phyloP scores from a whole-genome alignment of 1,140 invertebrate genomes.

The Penaeus japonicus region DNA sequence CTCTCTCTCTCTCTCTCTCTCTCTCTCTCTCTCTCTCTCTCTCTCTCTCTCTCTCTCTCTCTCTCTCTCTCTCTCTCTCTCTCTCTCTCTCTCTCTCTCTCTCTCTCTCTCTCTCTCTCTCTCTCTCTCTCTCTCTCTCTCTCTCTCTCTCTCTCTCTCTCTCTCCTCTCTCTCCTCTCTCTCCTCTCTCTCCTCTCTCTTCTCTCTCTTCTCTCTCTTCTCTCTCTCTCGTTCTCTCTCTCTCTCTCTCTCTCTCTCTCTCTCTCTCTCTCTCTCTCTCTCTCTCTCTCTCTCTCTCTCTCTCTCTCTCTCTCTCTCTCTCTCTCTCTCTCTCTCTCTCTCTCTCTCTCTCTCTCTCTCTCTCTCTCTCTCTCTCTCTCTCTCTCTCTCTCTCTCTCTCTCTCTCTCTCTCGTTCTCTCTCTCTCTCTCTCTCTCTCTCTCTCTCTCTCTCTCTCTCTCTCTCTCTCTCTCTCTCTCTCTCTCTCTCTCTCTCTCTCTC shows the following conservation, averaged over 20 bases:
- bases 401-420: too few relatives aligned
- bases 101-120: too few relatives aligned
- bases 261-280: not conserved
- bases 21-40: too few relatives aligned
- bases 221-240: not conserved
- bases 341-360: slow-evolving; percentile 16
- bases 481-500: not conserved
- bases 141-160: not conserved
- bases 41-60: too few relatives aligned
- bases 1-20: too few relatives aligned
- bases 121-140: not conserved
- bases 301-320: not conserved
- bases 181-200: not conserved
- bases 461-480: not conserved
- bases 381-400: not conserved
- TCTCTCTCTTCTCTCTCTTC: not conserved
- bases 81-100: too few relatives aligned
- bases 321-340: not conserved
- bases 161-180: not conserved
- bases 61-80: too few relatives aligned
- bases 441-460: not conserved
- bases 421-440: not conserved
- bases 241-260: not conserved
- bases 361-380: not conserved
- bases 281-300: not conserved